Conservation (phyloP, 2,113 vertebrate species). For the Microcebus tavaratra region DNA sequence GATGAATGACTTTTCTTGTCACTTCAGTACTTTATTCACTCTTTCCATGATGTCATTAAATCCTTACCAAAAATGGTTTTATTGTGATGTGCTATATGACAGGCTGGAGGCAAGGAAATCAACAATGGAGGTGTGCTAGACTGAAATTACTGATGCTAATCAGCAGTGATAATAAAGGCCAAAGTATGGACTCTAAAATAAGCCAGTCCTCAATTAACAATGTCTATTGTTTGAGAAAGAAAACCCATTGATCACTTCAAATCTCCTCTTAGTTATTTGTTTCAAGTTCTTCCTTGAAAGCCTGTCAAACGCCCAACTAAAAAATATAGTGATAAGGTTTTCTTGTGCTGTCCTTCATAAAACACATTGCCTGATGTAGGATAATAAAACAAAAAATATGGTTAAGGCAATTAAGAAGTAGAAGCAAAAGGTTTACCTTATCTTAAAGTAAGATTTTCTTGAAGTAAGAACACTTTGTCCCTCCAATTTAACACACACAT, state of each 20-base stretch:
- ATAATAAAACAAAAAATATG: constrained; percentile 42
- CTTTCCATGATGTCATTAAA: constrained; percentile 49
- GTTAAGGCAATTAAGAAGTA: background rate
- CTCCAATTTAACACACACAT: background rate
- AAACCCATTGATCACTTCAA: background rate
- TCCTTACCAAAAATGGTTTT: constrained; percentile 49
- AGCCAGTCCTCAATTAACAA: constrained; percentile 37
- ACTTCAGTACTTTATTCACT: constrained; percentile 30
- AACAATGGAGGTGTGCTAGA: constrained; percentile 28
- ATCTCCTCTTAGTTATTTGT: background rate
- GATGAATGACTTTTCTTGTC: constrained; percentile 30
- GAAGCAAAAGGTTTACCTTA: background rate
- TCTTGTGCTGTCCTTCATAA: constrained; percentile 27
- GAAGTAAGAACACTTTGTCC: background rate
- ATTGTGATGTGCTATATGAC: background rate
- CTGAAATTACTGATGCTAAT: constrained; percentile 68
- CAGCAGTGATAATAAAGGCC: constrained; percentile 9
- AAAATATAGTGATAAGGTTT: constrained; percentile 9
- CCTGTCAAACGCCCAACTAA: background rate
- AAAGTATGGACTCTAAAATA: constrained; percentile 41
- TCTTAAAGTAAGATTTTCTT: background rate
- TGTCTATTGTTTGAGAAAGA: constrained; percentile 18
- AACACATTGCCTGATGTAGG: background rate
- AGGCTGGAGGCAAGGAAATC: background rate
- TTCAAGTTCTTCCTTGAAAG: background rate